Evolutionary conservation across 2,797 vertebrate genomes (phyloP).

Genomic region (Mastacembelus armatus): DNA sequence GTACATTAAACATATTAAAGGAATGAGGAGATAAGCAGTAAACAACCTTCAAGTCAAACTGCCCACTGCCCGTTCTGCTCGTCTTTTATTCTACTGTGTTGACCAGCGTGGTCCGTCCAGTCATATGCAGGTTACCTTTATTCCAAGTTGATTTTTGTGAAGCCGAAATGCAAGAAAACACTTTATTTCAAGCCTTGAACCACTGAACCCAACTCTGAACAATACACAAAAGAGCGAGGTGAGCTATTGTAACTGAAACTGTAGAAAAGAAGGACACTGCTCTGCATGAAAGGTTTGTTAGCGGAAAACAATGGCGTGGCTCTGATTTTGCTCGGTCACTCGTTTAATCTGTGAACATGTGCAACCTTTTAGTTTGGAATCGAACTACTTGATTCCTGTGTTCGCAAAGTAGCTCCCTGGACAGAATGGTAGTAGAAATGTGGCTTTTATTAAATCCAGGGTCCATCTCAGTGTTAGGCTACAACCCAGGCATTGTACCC

Average conservation of each 20-base stretch:
- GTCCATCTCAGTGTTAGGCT: not conserved
- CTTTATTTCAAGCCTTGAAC: not conserved
- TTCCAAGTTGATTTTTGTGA: constrained; percentile 35
- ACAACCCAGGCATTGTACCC: not conserved
- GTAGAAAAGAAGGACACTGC: constrained; percentile 5
- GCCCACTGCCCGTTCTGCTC: constrained; percentile 3
- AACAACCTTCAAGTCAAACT: constrained; percentile 7
- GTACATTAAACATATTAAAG: constrained; percentile 19
- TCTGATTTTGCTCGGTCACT: constrained; percentile 22
- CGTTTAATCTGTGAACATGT: not conserved
- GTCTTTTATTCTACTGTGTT: constrained; percentile 35
- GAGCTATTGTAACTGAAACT: constrained; percentile 5
- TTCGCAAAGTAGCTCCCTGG: constrained; percentile 18
- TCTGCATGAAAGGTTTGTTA: not conserved
- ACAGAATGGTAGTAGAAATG: not conserved
- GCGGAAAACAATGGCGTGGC: not conserved
- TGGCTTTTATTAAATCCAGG: constrained; percentile 5
- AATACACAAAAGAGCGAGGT: not conserved
- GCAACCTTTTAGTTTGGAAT: constrained; percentile 14
- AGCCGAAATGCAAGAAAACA: constrained; percentile 12
- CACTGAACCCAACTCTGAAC: not conserved
- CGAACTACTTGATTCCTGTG: not conserved
- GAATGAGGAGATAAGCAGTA: not conserved
- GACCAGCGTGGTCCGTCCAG: constrained; percentile 7
- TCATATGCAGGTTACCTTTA: not conserved